Conservation (phyloP, 2,797 vertebrate genomes). For the Garrulus glandarius region DNA sequence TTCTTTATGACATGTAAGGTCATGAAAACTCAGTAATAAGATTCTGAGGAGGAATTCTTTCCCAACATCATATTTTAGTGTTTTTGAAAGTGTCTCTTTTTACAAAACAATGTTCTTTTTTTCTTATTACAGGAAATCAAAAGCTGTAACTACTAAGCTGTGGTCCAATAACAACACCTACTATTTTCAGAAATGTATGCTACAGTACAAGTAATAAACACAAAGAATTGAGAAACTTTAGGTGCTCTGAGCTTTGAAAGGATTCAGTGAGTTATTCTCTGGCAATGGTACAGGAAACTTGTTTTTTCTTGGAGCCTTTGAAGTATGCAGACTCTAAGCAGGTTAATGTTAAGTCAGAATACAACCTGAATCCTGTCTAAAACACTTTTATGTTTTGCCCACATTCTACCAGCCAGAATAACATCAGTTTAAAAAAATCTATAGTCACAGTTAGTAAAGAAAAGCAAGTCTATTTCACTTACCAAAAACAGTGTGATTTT, state of each 20-base stretch:
- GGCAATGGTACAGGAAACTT: neutral
- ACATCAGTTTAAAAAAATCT: neutral
- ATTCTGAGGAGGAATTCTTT: neutral
- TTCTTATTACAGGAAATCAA: neutral
- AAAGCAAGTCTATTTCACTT: neutral
- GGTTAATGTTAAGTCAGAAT: neutral
- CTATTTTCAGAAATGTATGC: neutral
- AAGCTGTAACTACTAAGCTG: neutral
- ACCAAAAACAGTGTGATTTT: neutral
- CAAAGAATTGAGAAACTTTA: neutral
- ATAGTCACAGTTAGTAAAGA: neutral
- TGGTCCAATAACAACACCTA: conserved; percentile 7
- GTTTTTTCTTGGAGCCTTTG: neutral
- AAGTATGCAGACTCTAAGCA: neutral
- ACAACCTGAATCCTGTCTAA: neutral
- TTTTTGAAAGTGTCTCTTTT: neutral
- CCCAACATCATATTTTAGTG: neutral
- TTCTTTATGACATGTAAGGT: neutral
- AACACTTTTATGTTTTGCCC: neutral
- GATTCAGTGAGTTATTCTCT: neutral
- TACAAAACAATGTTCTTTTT: neutral
- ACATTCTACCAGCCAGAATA: neutral
- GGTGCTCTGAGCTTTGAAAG: neutral
- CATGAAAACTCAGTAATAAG: neutral
- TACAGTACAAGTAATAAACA: neutral